These are phyloP conservation scores for Phocoena phocoena DNA, from an alignment of 2,113 vertebrate species.

Conservation along the genomic window DNA sequence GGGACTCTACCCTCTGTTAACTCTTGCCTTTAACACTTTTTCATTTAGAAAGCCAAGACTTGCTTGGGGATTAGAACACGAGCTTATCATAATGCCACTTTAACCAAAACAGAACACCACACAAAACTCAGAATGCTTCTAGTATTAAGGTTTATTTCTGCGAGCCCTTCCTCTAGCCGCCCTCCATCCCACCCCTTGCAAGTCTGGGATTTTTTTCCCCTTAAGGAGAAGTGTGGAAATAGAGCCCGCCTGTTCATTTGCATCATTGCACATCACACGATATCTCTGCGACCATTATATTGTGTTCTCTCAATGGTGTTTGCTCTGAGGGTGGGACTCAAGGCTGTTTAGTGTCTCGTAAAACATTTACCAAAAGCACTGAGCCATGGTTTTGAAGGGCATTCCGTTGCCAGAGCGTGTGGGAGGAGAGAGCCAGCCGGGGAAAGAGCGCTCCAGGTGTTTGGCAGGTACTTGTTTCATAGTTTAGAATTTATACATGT, in stretches of 20 bases:
- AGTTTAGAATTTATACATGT: constrained; percentile 64
- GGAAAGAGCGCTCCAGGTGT: constrained; percentile 70
- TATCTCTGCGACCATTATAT: constrained; percentile 68
- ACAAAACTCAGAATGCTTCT: constrained; percentile 50
- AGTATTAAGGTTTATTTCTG: neutral
- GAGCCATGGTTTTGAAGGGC: constrained; percentile 80
- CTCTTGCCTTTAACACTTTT: constrained; percentile 70
- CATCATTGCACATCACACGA: constrained; percentile 20
- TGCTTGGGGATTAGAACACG: constrained; percentile 77
- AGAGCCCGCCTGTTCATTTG: constrained; percentile 46
- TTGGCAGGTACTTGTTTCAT: constrained; percentile 77
- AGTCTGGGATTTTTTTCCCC: neutral
- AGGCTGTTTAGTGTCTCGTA: constrained; percentile 82
- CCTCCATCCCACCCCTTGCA: neutral
- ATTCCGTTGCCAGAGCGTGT: constrained; percentile 81
- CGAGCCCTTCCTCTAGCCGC: neutral
- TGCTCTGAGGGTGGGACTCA: constrained; percentile 88
- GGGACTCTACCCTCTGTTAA: constrained; percentile 65
- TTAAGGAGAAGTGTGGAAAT: constrained; percentile 20
- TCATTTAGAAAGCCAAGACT: constrained; percentile 76
- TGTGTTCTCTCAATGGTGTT: constrained; percentile 83
- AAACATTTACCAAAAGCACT: constrained; percentile 87
- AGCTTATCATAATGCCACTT: constrained; percentile 69
- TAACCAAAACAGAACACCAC: neutral
- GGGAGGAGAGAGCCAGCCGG: constrained; percentile 67